Conservation (phyloP, 1,140 invertebrate genomes). For the Diabrotica undecimpunctata region DNA sequence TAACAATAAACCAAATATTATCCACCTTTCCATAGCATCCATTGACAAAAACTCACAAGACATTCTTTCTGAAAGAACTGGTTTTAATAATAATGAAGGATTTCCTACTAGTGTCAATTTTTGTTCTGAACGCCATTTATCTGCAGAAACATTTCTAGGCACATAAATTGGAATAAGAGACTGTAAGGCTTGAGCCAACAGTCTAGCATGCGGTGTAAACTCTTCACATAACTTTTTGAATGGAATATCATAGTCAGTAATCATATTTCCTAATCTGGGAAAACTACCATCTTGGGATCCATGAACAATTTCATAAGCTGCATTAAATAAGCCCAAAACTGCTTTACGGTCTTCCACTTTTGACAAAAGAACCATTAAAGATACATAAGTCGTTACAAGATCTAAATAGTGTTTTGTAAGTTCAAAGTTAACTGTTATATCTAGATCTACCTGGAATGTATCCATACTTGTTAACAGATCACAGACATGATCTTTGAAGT, state of each 20-base stretch:
- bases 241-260: constrained; percentile 95
- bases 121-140: constrained; percentile 90
- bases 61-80: constrained; percentile 92
- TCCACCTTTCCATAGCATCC: constrained; percentile 94
- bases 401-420: constrained; percentile 95
- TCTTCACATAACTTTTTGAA: constrained; percentile 95
- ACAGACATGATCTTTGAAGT: constrained; percentile 98
- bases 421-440: constrained; percentile 95
- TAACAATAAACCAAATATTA: constrained; percentile 90
- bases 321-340: constrained; percentile 94
- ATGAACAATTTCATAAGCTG: constrained; percentile 94
- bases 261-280: constrained; percentile 59
- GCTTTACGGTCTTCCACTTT: constrained; percentile 96
- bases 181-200: constrained; percentile 78
- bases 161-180: constrained; percentile 87
- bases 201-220: constrained; percentile 90
- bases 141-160: constrained; percentile 85
- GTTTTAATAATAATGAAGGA: constrained; percentile 86
- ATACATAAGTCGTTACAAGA: constrained; percentile 89
- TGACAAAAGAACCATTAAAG: constrained; percentile 93
- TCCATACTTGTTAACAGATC: constrained; percentile 97
- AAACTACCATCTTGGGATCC: constrained; percentile 49
- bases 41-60: constrained; percentile 96
- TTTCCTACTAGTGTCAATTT: constrained; percentile 92
- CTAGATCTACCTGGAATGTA: constrained; percentile 89